Conservation (phyloP, 2,113 vertebrate species). For the Pachypanchax playfairii region DNA sequence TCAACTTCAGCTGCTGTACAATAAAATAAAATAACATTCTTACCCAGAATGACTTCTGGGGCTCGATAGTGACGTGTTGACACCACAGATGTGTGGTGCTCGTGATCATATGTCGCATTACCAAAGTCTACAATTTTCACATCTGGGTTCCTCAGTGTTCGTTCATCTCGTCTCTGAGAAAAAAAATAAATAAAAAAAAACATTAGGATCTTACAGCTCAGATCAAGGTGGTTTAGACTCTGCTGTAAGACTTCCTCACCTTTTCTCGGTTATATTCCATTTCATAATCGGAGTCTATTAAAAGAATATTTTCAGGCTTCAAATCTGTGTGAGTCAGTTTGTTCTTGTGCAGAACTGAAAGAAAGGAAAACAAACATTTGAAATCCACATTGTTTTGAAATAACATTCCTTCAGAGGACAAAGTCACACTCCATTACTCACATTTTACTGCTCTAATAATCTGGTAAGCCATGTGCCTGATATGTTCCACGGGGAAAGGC, state of each 20-base stretch:
- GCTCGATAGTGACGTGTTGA: constrained; percentile 96
- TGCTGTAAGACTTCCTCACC: too few species aligned
- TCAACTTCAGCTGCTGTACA: neutral
- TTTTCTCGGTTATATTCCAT: constrained; percentile 89
- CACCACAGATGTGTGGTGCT: constrained; percentile 95
- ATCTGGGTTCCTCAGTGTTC: constrained; percentile 88
- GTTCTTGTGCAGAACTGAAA: constrained; percentile 92
- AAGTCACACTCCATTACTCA: constrained; percentile 76
- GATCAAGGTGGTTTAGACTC: too few species aligned
- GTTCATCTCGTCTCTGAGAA: constrained; percentile 89
- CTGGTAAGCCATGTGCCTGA: constrained; percentile 93
- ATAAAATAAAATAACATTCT: constrained; percentile 41
- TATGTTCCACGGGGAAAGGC: constrained; percentile 92
- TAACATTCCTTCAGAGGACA: neutral
- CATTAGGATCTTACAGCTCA: neutral
- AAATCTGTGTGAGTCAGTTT: constrained; percentile 96
- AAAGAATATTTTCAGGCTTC: constrained; percentile 97
- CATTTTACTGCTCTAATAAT: constrained; percentile 91
- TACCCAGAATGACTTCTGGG: constrained; percentile 95
- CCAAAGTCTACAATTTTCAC: constrained; percentile 97
- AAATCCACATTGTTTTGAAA: neutral
- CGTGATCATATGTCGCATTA: constrained; percentile 94
- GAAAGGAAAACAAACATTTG: constrained; percentile 18
- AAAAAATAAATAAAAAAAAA: neutral
- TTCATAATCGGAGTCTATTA: constrained; percentile 91